Conservation (phyloP, 2,113 vertebrate genomes). For the Typhlomys cinereus region DNA sequence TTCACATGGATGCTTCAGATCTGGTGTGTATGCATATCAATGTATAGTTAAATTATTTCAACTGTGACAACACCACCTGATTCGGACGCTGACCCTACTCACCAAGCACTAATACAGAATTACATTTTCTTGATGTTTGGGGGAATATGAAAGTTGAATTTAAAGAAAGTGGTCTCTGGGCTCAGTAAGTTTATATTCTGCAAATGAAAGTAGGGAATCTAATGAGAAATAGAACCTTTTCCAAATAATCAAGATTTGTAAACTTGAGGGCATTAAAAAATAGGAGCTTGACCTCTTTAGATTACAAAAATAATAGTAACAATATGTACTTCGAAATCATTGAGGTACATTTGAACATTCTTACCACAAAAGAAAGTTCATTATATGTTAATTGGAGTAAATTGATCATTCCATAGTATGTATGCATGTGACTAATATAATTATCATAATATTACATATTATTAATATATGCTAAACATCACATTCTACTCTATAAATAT, state of each 20-base stretch:
- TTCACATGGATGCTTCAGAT: not conserved
- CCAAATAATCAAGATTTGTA: conserved; percentile 2
- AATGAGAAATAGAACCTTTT: not conserved
- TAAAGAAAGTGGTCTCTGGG: not conserved
- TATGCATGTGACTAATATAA: not conserved
- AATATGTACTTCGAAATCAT: not conserved
- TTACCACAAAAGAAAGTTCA: not conserved
- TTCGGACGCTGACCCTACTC: not conserved
- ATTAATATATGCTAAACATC: not conserved
- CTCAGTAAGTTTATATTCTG: not conserved
- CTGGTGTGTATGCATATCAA: not conserved
- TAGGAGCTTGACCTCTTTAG: not conserved
- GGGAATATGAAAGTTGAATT: not conserved
- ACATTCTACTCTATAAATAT: not conserved
- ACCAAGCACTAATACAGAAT: not conserved
- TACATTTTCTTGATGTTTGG: not conserved
- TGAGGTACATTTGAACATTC: not conserved
- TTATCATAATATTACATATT: not conserved
- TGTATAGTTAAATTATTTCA: not conserved
- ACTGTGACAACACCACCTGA: not conserved
- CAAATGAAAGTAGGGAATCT: not conserved
- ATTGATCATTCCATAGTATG: not conserved
- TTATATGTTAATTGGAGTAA: not conserved
- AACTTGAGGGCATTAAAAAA: not conserved
- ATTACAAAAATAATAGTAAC: not conserved